Base-by-base conservation (phyloP, 92 coral and sea anemone genomes). In the Epizoanthus stellaris region DNA sequence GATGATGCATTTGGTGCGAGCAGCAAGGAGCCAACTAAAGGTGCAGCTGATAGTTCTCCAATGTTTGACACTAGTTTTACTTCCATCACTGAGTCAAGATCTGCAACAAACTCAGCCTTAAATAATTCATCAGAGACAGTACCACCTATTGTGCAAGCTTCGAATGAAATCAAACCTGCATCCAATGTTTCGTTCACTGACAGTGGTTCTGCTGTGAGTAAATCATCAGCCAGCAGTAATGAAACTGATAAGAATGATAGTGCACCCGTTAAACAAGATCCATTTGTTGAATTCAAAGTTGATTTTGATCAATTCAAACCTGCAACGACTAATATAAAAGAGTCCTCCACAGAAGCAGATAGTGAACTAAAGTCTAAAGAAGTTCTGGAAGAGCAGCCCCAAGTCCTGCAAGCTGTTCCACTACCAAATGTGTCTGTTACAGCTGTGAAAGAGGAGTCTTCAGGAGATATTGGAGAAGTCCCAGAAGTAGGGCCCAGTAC, bases 1-100 rank as follows among this genome's bases (percentile, higher is more conserved):
- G 88, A 88, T 57, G 80, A 91, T 87, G 89, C 93, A 21, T 84
- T 82, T 53, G 86, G 67, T 62, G 77, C 40, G 4, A 69, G 47
- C 17, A 53, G 49, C 60, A 30, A 30, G 5, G 39, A 62, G 30
- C 16, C 63, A 17, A 30, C 10, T 67, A 19, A 38, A 66, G 14
- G 17, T 5, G 67, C 42, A 16, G 15, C 7, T 47, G 17, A 11
- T 52, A 25, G 42, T 14, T 19, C 20, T 39, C 15, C 77, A 82
- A 63, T 64, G 20, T 4, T 82, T 17, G 58, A 39, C 10, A 52
- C 45, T 23, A 19, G 52, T 53, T 2, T 49, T 20, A 10, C 36
- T 15, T 7, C 64, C 67, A 49, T 63, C 34, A 25, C 64, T 68
- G 65, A 79, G 42, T 58, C 81, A 42, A 13, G 3, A 39, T 40